Conservation (phyloP, 1,140 invertebrate species). For the Arctopsyche grandis region DNA sequence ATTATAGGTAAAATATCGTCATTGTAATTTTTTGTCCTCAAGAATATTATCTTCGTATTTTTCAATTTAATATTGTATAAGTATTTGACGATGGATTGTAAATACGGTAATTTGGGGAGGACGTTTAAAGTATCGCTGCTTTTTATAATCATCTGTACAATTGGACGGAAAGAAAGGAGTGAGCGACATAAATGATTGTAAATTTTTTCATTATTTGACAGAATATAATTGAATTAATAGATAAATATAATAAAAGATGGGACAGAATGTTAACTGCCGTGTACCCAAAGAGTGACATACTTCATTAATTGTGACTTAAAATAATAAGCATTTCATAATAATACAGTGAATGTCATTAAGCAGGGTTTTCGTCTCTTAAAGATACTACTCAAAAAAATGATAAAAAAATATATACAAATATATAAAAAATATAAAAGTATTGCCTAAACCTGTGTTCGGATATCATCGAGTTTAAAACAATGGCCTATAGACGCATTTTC, state of each 20-base stretch:
- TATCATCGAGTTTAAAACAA: slow-evolving; percentile 45
- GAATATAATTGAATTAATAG: no score
- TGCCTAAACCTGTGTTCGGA: slow-evolving; percentile 40
- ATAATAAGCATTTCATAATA: slow-evolving; percentile 33
- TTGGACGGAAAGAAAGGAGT: neutral
- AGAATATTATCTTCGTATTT: neutral
- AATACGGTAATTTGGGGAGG: neutral
- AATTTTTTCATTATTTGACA: slow-evolving; percentile 10
- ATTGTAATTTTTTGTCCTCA: neutral
- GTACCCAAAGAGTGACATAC: slow-evolving; percentile 45
- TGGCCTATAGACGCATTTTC: slow-evolving; percentile 43
- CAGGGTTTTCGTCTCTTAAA: slow-evolving; percentile 41
- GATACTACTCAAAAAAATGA: slow-evolving; percentile 10
- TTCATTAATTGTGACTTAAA: slow-evolving; percentile 39
- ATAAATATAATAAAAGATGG: neutral
- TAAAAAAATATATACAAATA: neutral
- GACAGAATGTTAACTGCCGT: slow-evolving; percentile 29
- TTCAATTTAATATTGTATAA: neutral
- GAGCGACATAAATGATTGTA: slow-evolving; percentile 21
- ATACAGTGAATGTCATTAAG: slow-evolving; percentile 22
- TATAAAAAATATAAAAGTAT: neutral
- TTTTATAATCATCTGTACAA: slow-evolving; percentile 21
- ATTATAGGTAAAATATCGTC: neutral
- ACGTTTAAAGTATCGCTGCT: neutral
- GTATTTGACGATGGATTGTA: neutral